Evolutionary conservation across 2,113 vertebrate genomes (phyloP), one percentile per base, ranked within the genome.

Genomic region (Gadus macrocephalus): DNA sequence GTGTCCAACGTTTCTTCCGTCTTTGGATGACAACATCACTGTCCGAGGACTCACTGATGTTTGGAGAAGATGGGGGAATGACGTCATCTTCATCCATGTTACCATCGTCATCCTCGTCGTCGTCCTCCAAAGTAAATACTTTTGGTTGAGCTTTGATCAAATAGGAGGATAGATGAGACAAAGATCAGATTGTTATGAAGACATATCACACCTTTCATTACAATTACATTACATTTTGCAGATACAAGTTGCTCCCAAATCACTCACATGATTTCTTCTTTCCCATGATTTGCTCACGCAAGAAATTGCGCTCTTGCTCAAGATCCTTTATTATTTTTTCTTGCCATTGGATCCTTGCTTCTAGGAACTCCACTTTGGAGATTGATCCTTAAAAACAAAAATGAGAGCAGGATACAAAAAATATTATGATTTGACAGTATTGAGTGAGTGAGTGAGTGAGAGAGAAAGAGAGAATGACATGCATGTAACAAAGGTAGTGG

Each of bases 41-140:
- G 63, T 64, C 63, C 31, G 63, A 64, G 63, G 63, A 64, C 63
- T 64, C 63, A 28, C 63, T 64, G 63, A 64, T 64, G 63, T 64
- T 64, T 64, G 28, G 63, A 64, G 25, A 64, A 28, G 4, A 64
- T 64, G 11, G 63, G 63, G 63, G 25, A 64, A 64, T 22, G 63
- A 28, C 63, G 31, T n/a, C n/a, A n/a, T 22, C 63, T 64, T 27
- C 25, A 15, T 64, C 63, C 63, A 64, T 64, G 22, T n/a, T n/a
- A n/a, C n/a, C n/a, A n/a, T 64, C 63, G 2, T 22, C 63, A 64
- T 64, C 63, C 15, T 64, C 25, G 11, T 64, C 25, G 31, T 64
- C 25, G 22, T 64, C 25, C 6, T 64, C 63, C 8, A 5, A 9
- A 7, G 63, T 64, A 2, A 64, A 64, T 22, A 64, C 25, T 64